Base-by-base conservation (phyloP, 2,113 vertebrate species). In the Apteryx owenii region DNA sequence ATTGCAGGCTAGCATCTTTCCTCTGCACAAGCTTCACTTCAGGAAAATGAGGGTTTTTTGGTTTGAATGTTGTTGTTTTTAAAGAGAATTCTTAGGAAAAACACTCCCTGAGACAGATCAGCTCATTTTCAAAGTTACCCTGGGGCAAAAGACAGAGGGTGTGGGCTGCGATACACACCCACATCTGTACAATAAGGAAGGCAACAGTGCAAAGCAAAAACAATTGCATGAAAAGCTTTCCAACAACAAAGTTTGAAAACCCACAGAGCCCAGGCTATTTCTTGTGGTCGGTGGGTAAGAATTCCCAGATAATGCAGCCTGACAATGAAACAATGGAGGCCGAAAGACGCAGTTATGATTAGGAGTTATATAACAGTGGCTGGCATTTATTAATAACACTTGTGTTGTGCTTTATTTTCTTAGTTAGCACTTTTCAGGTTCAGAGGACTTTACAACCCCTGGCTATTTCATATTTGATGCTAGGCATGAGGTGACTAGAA, bases 181-280 rank as follows among this genome's bases (percentile, higher is more conserved):
- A 95, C 96, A 94, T 79, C 95, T 89, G 86, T 95, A 96, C 96
- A 96, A 95, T 97, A 65, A 95, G 89, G 89, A 85, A 91, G 89
- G 95, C 96, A 92, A 88, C 38, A 89, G 87, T 0, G 4, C 94
- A 91, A 38, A 89, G 91, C 89, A 92, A 69, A 95, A 96, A 97
- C 97, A 97, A 96, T 97, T 91, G 96, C 96, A 96, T 95, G 94
- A 95, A 97, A 96, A 96, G 94, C 96, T 94, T 97, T 96, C 89
- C 95, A 95, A 80, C 96, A 96, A 95, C 95, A 95, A 96, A 96
- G 95, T 97, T 87, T 95, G 89, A 96, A 96, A 97, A 96, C 95
- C 97, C 96, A 0, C 96, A 97, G 89, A 87, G 94, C 95, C 64
- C 75, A 88, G 93, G 75, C 92, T 94, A 96, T 97, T 97, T 94